Percentiles rank a stretch among this genome's conserved stretches.
Evolutionary conservation across 2,113 vertebrate genomes (phyloP).

Genomic region (Eidolon helvum): DNA sequence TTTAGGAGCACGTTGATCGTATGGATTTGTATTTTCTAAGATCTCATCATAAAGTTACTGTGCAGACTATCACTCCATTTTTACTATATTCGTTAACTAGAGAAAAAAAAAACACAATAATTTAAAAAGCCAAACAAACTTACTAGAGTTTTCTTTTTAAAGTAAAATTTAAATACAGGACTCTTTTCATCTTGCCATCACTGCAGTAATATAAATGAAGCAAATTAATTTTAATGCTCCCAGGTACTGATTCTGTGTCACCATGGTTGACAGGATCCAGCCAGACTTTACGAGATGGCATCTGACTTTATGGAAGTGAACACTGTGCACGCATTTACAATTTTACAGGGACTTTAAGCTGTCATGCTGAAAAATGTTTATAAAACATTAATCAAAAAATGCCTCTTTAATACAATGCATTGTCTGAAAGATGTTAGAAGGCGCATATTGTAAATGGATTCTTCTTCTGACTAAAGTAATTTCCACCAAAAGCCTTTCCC

Average conservation of each 20-base stretch:
- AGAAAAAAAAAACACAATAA: constrained; percentile 60
- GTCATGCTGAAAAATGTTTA: constrained; percentile 93
- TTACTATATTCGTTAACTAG: constrained; percentile 68
- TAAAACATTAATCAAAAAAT: constrained; percentile 99
- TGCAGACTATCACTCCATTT: constrained; percentile 67
- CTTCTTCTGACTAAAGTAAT: constrained; percentile 95
- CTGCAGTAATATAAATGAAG: constrained; percentile 89
- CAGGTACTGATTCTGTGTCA: constrained; percentile 87
- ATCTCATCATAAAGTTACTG: constrained; percentile 18
- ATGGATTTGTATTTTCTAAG: not conserved
- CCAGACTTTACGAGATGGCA: constrained; percentile 89
- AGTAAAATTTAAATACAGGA: constrained; percentile 87
- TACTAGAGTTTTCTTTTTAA: constrained; percentile 77
- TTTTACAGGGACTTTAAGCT: constrained; percentile 89
- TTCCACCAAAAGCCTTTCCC: constrained; percentile 89
- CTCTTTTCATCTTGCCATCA: constrained; percentile 88
- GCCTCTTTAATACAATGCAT: constrained; percentile 95
- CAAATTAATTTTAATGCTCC: constrained; percentile 96
- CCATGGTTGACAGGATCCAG: constrained; percentile 87
- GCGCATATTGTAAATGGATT: constrained; percentile 98
- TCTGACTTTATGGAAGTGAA: constrained; percentile 91
- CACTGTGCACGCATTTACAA: constrained; percentile 89
- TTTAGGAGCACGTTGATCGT: not conserved
- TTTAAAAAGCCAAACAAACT: constrained; percentile 73
- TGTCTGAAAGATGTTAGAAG: constrained; percentile 97